Base-by-base conservation (phyloP, 2,113 vertebrate genomes). In the Talpa occidentalis region DNA sequence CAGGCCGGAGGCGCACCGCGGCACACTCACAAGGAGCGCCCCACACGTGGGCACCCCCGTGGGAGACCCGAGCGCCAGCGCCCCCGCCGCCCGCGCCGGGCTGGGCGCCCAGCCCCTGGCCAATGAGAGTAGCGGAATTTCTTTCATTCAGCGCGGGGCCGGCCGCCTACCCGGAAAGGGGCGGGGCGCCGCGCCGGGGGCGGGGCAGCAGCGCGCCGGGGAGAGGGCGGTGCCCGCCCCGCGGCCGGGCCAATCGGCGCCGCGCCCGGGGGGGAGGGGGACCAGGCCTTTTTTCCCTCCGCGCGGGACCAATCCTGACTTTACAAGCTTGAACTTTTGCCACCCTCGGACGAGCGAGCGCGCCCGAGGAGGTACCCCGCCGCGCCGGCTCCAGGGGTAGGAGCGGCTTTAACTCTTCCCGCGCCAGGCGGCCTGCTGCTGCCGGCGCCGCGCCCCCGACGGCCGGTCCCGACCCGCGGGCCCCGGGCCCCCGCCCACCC, bases 241-340 rank as follows among this genome's bases (percentile, higher is more conserved):
- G 16, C 35, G 0, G 21, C n/a, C 47, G 0, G n/a, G 32, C 98
- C 98, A 98, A 97, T 98, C 72, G 60, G 62, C 56, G 69, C 49
- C 28, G 47, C 49, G n/a, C 87, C 94, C 24, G 24, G 76, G 73
- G 70, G 69, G 90, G 94, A 96, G 86, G 94, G 95, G 62, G 14
- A 86, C 94, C 87, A 78, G 77, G 95, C 93, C 94, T 97, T 97
- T 97, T 96, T 95, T 94, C 96, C 93, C 93, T 96, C 96, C 49
- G 93, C 47, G 21, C 37, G 86, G 70, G 96, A 84, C 99, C 99
- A 99, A 99, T 98, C 96, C 94, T 83, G 88, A 93, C 94, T 76
- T 94, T 94, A 88, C 90, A 97, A 95, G 98, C 95, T 97, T 99
- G 98, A 99, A 98, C 98, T 98, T 99, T 98, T 98, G 98, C 98